Evolutionary conservation across 2,888 invertebrate genomes (phyloP), one percentile per base, ranked within the genome.

Genomic region (Rosalia funebris): DNA sequence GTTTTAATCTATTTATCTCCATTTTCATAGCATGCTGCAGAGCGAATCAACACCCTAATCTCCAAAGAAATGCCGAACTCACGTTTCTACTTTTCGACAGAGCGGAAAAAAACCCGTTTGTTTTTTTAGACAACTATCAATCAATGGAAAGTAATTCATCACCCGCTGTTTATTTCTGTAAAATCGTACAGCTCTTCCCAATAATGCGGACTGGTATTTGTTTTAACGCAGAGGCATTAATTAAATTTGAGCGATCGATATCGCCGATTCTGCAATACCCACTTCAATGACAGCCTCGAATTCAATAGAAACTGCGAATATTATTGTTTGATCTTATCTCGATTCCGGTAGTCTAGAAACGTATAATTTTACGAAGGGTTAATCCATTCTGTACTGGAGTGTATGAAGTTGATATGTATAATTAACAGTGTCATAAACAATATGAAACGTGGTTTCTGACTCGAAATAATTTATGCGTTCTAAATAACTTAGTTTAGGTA

Each of bases 211-310:
- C 14, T 52, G 31, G 41, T 52, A 52, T 52, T 52, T 52, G 52
- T 52, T 52, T 41, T 52, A 52, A 39, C 41, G 25, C 41, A 17
- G 32, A 16, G 41, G 31, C 52, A 52, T 52, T 52, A 52, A 52
- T 41, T 52, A 52, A 52, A 52, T 52, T 52, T 39, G 31, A 41
- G 52, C 52, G 41, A 52, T 52, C 52, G 41, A 52, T 52, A 41
- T 10, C 25, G 41, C 36, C 36, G 37, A 19, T 50, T 39, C 50
- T 25, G 31, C 39, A 52, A 39, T 52, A 41, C 52, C 41, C 52
- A 16, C 52, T 52, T 52, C 52, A n/a, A 31, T 41, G 52, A 41
- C 52, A 17, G 25, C 52, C 20, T 41, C 39, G 39, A 41, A 50
- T 36, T 50, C 37, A 36, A 52, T 31, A 31, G 52, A 41, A 52